Base-by-base conservation (phyloP, 2,888 invertebrate genomes). In the Anoncus sp. region DNA sequence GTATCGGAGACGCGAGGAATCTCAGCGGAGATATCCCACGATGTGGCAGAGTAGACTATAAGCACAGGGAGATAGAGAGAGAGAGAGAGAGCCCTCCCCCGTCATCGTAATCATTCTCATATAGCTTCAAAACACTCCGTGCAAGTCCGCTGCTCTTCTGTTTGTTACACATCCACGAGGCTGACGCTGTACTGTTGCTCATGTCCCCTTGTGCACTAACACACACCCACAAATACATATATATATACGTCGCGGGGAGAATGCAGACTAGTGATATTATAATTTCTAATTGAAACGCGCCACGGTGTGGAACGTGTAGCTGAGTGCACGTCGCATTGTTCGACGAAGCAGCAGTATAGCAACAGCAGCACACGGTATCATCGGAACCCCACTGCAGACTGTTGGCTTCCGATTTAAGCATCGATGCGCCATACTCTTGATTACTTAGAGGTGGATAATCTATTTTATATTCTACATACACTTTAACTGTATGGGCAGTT, bases 261-360 rank as follows among this genome's bases (percentile, higher is more conserved):
- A 74, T 70, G 74, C 65, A 74, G 40, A 20, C 45, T 70, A 55
- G 77, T 74, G 74, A 78, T 77, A 74, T 78, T 74, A 78, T 74
- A 70, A 74, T 74, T 78, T 70, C 57, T 78, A 74, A 78, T 78
- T 78, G 70, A 70, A 78, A 78, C 77, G 77, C 77, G 77, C 65
- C 55, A 62, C 77, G 70, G 60, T 74, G 77, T 70, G 77, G 77
- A 78, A 74, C 77, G 60, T 22, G 67, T 35, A 74, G 63, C 47
- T 47, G 55, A 67, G 45, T 71, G 70, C 65, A 70, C 53, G 74
- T 22, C 24, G 73, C 72, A 77, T 77, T 74, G 63, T 77, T 63
- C 57, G 59, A 51, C 55, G 62, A 51, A 43, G 65, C 70, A 24
- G 59, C n/a, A n/a, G n/a, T n/a, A n/a, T n/a, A 73, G 72, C 38